Conservation (phyloP, 23 tunicate genomes). For the Diplosoma virens region DNA sequence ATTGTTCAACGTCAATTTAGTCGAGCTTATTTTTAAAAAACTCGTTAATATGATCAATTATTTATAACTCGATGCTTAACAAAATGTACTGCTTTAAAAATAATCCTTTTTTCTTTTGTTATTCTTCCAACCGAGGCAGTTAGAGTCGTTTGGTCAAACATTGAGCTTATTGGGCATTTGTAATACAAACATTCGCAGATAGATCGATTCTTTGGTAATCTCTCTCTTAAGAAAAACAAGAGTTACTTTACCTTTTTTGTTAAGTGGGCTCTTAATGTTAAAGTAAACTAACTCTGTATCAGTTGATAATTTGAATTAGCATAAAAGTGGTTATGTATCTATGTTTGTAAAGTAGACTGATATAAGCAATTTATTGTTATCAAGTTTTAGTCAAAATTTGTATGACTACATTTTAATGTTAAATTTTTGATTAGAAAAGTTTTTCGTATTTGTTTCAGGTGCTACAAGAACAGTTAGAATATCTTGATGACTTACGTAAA, state of each 20-base stretch:
- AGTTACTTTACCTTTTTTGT: background rate
- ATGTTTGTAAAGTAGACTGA: background rate
- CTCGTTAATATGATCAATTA: too few relatives aligned
- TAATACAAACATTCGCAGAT: constrained; percentile 10
- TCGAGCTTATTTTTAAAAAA: too few relatives aligned
- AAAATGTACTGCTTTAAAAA: too few relatives aligned
- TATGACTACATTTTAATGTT: background rate
- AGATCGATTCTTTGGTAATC: constrained; percentile 11
- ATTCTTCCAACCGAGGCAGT: background rate
- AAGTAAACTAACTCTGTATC: background rate
- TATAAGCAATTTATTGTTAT: background rate
- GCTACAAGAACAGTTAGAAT: constrained; percentile 51
- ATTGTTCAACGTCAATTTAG: too few relatives aligned
- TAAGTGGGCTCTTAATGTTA: background rate
- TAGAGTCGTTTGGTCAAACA: constrained; percentile 1
- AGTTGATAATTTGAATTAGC: constrained; percentile 14
- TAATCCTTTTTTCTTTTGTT: background rate
- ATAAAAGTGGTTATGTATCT: too few relatives aligned
- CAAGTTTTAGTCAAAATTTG: background rate
- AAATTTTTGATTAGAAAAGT: background rate
- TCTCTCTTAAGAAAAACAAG: background rate
- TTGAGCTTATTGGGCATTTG: constrained; percentile 4
- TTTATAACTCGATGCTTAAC: too few relatives aligned
- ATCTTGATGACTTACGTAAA: constrained; percentile 29
- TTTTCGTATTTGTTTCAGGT: constrained; percentile 14